Conservation (phyloP, 2,797 vertebrate species). For the Malurus leucopterus region DNA sequence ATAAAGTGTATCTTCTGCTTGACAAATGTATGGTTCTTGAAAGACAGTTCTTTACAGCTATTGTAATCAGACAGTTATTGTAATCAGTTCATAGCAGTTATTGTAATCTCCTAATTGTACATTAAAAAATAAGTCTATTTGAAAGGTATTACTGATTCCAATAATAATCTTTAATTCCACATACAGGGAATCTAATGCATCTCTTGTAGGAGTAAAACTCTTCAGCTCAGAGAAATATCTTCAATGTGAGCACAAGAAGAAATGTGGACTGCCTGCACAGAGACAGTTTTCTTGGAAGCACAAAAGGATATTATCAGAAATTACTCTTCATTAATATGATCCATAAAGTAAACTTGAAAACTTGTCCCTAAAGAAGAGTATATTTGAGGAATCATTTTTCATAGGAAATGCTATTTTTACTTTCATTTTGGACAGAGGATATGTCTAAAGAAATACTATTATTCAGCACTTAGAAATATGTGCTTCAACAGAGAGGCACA, state of each 20-base stretch:
- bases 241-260: background rate
- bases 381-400: background rate
- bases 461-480: background rate
- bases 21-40: background rate
- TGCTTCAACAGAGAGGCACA: background rate
- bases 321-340: background rate
- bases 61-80: background rate
- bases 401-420: background rate
- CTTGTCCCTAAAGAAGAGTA: background rate
- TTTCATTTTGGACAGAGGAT: background rate
- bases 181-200: background rate
- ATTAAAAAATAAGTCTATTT: background rate
- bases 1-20: background rate
- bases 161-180: background rate
- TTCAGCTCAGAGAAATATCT: background rate
- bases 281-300: background rate
- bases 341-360: background rate
- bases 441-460: background rate
- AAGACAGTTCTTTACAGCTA: background rate
- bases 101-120: background rate
- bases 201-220: background rate
- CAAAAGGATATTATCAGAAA: background rate
- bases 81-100: background rate
- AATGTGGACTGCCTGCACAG: background rate
- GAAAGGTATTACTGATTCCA: background rate